phyloP scores from a whole-genome alignment of 2,888 invertebrate species.

The Lordiphosa fenestrarum region DNA sequence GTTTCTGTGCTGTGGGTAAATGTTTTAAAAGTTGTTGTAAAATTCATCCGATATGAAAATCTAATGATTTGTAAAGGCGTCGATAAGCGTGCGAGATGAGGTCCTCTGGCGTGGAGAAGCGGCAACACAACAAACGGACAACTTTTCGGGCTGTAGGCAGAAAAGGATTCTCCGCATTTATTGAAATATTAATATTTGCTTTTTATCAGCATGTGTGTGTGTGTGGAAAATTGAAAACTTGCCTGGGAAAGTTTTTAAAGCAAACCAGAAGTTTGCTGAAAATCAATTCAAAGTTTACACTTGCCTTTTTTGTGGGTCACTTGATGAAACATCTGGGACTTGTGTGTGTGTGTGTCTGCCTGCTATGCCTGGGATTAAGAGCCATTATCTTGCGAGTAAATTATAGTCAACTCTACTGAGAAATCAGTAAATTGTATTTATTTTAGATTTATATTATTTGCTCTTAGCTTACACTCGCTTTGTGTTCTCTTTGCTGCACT shows the following conservation, averaged over 20 bases:
- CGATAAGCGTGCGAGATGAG: constrained; percentile 61
- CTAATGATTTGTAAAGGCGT: constrained; percentile 77
- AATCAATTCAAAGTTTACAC: constrained; percentile 12
- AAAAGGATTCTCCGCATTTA: constrained; percentile 69
- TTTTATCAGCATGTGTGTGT: constrained; percentile 32
- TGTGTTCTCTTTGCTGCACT: constrained; percentile 12
- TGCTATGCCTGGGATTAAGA: constrained; percentile 38
- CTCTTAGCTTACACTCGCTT: constrained; percentile 42
- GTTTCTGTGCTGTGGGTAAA: constrained; percentile 20
- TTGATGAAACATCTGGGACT: constrained; percentile 4
- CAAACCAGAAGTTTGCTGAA: constrained; percentile 9
- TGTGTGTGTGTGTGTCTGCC: constrained; percentile 12
- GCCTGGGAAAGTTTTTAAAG: constrained; percentile 8
- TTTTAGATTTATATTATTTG: constrained; percentile 60
- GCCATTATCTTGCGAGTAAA: constrained; percentile 50
- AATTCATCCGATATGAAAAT: constrained; percentile 78
- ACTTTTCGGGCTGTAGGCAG: constrained; percentile 34
- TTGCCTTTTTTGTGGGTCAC: constrained; percentile 3
- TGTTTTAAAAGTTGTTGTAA: constrained; percentile 56
- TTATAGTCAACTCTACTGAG: constrained; percentile 45
- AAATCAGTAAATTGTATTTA: constrained; percentile 54
- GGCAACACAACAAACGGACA: constrained; percentile 21
- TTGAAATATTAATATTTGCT: constrained; percentile 72
- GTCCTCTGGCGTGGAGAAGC: constrained; percentile 2
- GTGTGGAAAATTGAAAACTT: constrained; percentile 47